These are phyloP conservation scores for Micromesistius poutassou DNA, from an alignment of 2,797 vertebrate genomes.

Conservation along the genomic window DNA sequence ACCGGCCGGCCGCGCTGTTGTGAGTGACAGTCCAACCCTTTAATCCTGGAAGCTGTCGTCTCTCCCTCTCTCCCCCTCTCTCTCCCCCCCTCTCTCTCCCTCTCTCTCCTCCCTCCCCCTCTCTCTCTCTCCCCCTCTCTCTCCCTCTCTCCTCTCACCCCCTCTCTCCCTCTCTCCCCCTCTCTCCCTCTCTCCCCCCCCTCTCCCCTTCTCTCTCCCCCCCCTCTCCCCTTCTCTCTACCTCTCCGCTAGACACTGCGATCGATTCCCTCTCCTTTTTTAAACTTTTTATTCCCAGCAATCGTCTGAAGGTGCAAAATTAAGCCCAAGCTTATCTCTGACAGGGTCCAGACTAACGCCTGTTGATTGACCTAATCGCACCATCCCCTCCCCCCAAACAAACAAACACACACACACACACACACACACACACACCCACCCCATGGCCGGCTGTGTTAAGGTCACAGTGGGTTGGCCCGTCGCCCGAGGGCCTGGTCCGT, in stretches of 20 bases:
- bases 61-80: too few species aligned
- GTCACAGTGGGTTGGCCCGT: too few species aligned
- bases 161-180: too few species aligned
- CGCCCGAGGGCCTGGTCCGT: too few species aligned
- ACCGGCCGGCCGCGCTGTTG: not conserved
- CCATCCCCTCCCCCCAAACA: not conserved
- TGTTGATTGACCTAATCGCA: slow-evolving; percentile 1
- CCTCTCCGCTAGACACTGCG: not conserved
- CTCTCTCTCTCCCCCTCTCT: not conserved
- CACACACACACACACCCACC: too few species aligned
- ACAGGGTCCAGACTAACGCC: not conserved
- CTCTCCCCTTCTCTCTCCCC: not conserved
- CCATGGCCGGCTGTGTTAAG: too few species aligned
- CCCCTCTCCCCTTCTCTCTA: not conserved
- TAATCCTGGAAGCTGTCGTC: not conserved
- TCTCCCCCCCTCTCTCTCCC: too few species aligned
- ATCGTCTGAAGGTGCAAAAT: not conserved
- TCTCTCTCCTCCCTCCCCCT: too few species aligned
- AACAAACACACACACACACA: too few species aligned
- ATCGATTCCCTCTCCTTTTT: not conserved
- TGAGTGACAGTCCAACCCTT: not conserved
- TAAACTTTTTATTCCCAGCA: not conserved
- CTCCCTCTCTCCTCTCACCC: too few species aligned
- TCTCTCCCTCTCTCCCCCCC: too few species aligned
- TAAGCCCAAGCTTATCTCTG: not conserved